phyloP scores from a whole-genome alignment of 2,113 vertebrate species.

The Hippocampus comes region DNA sequence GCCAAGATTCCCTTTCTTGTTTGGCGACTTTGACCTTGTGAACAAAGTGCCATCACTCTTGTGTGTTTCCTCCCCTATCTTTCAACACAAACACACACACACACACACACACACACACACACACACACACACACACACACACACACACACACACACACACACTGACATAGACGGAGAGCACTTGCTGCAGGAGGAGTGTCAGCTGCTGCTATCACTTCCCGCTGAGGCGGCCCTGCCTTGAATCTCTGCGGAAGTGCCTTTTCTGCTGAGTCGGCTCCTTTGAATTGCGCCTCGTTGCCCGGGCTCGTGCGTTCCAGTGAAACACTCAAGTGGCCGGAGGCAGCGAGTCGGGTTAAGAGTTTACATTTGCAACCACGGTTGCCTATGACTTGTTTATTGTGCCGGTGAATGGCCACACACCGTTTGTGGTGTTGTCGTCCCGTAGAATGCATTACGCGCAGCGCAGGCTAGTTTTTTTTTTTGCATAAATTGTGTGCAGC shows the following conservation, averaged over 20 bases:
- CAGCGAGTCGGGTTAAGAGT: constrained; percentile 22
- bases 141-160: neutral
- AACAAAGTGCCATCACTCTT: neutral
- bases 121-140: neutral
- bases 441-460: neutral
- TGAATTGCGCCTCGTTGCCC: constrained; percentile 34
- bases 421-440: neutral
- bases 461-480: too few relatives aligned
- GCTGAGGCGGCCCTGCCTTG: constrained; percentile 19
- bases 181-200: neutral
- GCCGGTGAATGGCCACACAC: neutral
- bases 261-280: constrained; percentile 27
- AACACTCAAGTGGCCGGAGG: constrained; percentile 25
- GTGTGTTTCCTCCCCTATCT: neutral
- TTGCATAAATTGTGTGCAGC: too few relatives aligned
- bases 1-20: constrained; percentile 16
- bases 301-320: constrained; percentile 46
- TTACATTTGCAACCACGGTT: neutral
- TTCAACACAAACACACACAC: neutral
- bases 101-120: neutral
- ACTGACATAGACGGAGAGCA: neutral
- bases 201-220: constrained; percentile 14
- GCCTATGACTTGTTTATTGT: neutral
- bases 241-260: constrained; percentile 22
- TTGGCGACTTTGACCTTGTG: constrained; percentile 23